phyloP scores from a whole-genome alignment of 2,797 vertebrate genomes.

The Fratercula arctica region DNA sequence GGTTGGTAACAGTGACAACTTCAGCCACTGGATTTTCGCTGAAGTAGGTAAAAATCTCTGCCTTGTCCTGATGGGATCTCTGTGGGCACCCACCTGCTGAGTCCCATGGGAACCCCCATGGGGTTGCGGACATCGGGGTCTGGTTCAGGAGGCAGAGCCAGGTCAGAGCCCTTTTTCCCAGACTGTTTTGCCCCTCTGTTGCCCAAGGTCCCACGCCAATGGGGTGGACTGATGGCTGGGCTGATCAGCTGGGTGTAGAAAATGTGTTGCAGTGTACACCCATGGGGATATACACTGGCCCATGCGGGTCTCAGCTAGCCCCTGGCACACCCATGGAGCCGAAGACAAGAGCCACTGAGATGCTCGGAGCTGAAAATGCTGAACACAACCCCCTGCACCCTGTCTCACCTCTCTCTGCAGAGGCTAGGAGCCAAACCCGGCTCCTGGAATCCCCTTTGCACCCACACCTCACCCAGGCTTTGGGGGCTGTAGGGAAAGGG shows the following conservation, averaged over 20 bases:
- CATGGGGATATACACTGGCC: neutral
- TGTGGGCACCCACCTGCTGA: no score
- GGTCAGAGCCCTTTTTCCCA: neutral
- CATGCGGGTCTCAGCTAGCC: neutral
- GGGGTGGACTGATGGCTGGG: neutral
- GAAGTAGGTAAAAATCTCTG: neutral
- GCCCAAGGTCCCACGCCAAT: neutral
- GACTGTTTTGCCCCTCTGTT: neutral
- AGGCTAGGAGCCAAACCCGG: neutral
- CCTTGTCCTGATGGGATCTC: neutral
- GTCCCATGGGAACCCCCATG: fast-evolving
- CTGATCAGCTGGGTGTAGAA: neutral
- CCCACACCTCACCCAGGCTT: neutral
- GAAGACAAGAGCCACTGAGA: neutral
- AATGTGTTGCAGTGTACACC: no score
- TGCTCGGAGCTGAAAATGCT: neutral
- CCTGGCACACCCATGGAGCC: fast-evolving
- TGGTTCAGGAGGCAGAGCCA: neutral
- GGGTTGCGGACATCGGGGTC: fast-evolving
- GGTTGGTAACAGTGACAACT: neutral
- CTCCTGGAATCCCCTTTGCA: neutral
- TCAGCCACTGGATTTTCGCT: neutral
- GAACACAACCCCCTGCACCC: neutral
- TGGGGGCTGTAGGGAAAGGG: neutral
- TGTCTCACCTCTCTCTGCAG: neutral